Conservation (phyloP, 2,113 vertebrate species). For the Heptranchias perlo region DNA sequence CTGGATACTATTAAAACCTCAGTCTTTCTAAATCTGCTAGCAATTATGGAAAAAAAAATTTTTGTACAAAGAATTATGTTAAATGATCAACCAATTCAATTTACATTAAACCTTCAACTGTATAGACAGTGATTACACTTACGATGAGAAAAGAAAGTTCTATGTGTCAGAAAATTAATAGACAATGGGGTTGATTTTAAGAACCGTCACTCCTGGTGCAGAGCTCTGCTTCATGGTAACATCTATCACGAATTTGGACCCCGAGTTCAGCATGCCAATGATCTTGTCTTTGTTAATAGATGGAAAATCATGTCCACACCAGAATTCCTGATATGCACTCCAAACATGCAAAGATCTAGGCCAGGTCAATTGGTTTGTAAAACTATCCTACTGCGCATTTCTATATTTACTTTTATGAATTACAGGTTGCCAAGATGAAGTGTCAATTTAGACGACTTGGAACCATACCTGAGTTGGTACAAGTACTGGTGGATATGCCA, state of each 20-base stretch:
- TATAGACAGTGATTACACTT: background rate
- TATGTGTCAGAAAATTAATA: background rate
- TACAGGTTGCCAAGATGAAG: background rate
- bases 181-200: background rate
- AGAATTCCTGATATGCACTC: background rate
- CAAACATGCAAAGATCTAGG: background rate
- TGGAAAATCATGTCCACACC: background rate
- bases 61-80: too few relatives aligned
- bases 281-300: background rate
- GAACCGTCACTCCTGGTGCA: background rate
- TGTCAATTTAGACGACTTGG: background rate
- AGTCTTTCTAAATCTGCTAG: too few relatives aligned
- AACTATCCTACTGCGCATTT: background rate
- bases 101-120: background rate
- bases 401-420: background rate
- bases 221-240: background rate
- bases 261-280: background rate
- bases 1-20: too few relatives aligned
- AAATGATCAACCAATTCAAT: background rate
- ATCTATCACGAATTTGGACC: background rate
- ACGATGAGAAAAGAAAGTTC: too few relatives aligned
- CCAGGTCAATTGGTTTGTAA: background rate
- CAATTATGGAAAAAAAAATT: too few relatives aligned
- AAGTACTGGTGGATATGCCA: slow-evolving; percentile 92
- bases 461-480: slow-evolving; percentile 91